Evolutionary conservation across 2,797 vertebrate species (phyloP).

Genomic region (Taenioides sp.): DNA sequence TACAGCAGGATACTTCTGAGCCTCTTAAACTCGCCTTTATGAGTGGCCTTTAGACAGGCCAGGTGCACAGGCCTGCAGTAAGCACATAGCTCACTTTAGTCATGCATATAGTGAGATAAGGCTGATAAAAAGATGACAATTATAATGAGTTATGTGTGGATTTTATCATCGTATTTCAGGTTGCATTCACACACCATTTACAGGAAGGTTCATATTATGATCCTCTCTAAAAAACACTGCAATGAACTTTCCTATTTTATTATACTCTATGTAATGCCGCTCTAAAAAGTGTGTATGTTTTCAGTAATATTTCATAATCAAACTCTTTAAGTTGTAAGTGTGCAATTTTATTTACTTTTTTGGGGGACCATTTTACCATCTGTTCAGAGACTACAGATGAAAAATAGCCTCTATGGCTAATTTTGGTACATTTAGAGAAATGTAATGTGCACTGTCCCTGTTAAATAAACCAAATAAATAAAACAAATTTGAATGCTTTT

Average conservation of each 20-base stretch:
- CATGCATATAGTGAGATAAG: constrained; percentile 29
- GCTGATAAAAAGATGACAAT: constrained; percentile 7
- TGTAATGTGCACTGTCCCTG: no score
- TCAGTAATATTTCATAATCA: no score
- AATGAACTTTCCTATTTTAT: constrained; percentile 48
- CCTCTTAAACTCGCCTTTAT: constrained; percentile 73
- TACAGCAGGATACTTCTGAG: constrained; percentile 70
- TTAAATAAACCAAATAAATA: no score
- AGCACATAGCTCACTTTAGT: constrained; percentile 25
- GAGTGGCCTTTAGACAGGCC: constrained; percentile 56
- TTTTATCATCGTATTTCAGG: constrained; percentile 13
- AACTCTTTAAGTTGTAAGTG: no score
- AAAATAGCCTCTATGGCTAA: no score
- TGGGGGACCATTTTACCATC: no score
- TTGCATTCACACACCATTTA: constrained; percentile 10
- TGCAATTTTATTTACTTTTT: no score
- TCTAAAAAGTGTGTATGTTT: no score
- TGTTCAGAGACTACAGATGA: no score
- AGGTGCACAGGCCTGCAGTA: constrained; percentile 30
- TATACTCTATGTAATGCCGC: constrained; percentile 26
- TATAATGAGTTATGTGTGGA: constrained; percentile 27
- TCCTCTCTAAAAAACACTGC: constrained; percentile 33
- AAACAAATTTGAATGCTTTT: neutral
- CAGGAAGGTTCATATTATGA: constrained; percentile 22
- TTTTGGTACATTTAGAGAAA: no score